Percentiles rank a stretch among this genome's conserved stretches.
These are phyloP conservation scores for Aix galericulata DNA, from an alignment of 2,113 vertebrate species.

Conservation along the genomic window DNA sequence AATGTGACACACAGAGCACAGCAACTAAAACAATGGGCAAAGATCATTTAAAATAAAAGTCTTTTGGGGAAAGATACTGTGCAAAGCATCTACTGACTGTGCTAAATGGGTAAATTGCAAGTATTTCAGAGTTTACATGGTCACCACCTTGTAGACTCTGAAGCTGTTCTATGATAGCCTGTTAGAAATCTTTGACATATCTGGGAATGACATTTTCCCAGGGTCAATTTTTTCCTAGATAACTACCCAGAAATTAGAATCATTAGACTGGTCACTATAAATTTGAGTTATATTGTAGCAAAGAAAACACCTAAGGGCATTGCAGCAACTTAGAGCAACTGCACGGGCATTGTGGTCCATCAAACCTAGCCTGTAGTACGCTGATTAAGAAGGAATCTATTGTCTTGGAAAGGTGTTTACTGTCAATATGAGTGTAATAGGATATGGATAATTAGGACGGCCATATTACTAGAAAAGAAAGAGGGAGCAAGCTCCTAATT, in stretches of 20 bases:
- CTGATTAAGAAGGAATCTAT: not conserved
- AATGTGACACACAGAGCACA: not conserved
- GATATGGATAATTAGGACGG: constrained; percentile 33
- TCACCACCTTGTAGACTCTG: not conserved
- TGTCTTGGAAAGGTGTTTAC: constrained; percentile 35
- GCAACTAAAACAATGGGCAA: not conserved
- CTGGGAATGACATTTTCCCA: not conserved
- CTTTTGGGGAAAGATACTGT: not conserved
- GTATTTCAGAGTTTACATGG: not conserved
- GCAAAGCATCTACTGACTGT: not conserved
- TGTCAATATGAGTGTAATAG: constrained; percentile 13
- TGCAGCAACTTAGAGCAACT: not conserved
- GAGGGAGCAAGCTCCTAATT: not conserved
- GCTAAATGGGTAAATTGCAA: not conserved
- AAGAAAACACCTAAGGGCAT: not conserved
- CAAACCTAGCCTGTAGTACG: not conserved
- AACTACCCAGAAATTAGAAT: not conserved
- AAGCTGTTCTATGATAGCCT: not conserved
- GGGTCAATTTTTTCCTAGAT: not conserved
- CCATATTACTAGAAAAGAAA: constrained; percentile 23
- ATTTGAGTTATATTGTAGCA: not conserved
- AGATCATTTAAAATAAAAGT: not conserved
- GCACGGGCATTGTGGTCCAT: fast-evolving
- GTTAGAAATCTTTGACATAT: not conserved
- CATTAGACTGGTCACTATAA: not conserved